phyloP scores from a whole-genome alignment of 64 coral and sea anemone genomes.

The Astreopora myriophthalma region DNA sequence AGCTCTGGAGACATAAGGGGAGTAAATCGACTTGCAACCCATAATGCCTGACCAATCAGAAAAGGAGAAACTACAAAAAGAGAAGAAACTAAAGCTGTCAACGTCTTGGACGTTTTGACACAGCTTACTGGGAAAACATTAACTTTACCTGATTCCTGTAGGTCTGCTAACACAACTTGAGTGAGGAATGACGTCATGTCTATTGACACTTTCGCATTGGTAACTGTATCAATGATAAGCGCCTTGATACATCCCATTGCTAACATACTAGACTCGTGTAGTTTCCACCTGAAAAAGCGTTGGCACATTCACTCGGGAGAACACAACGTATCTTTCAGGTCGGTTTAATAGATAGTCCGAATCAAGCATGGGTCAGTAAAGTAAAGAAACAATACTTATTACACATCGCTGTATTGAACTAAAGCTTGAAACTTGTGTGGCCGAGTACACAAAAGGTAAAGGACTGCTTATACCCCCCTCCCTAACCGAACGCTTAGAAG shows the following conservation, averaged over 20 bases:
- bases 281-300: constrained; percentile 85
- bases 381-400: too few relatives aligned
- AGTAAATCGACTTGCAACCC: constrained; percentile 94
- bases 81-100: neutral
- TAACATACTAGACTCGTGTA: constrained; percentile 95
- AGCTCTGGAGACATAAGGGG: constrained; percentile 78
- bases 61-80: constrained; percentile 83
- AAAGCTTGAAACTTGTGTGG: too few relatives aligned
- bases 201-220: constrained; percentile 60
- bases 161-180: constrained; percentile 86
- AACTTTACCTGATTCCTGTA: constrained; percentile 81
- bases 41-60: constrained; percentile 94
- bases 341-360: too few relatives aligned
- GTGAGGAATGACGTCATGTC: constrained; percentile 85
- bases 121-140: neutral
- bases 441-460: too few relatives aligned
- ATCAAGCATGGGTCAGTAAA: too few relatives aligned
- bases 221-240: constrained; percentile 87
- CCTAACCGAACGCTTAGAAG: too few relatives aligned
- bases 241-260: constrained; percentile 95
- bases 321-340: too few relatives aligned
- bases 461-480: too few relatives aligned
- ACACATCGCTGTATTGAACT: too few relatives aligned
- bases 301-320: too few relatives aligned
- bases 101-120: neutral